phyloP scores from a whole-genome alignment of 2,888 invertebrate species.

The Drosophila buzzatii region DNA sequence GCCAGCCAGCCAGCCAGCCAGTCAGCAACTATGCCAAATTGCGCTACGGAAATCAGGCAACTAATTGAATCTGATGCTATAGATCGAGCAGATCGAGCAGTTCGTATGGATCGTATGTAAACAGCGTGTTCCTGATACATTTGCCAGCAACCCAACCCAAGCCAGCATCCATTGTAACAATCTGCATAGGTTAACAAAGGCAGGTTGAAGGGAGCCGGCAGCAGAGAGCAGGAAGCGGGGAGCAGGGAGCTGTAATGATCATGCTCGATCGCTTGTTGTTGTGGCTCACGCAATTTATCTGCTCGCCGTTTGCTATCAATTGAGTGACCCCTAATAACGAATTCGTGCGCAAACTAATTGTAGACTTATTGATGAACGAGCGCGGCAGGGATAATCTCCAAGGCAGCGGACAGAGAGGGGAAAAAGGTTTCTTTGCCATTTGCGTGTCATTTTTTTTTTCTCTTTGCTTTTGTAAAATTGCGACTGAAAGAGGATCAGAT shows the following conservation, averaged over 20 bases:
- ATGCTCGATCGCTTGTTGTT: constrained; percentile 49
- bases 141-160: too few relatives aligned
- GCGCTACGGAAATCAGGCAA: constrained; percentile 9
- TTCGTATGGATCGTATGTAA: constrained; percentile 3
- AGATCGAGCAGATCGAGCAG: not conserved
- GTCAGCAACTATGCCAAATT: constrained; percentile 43
- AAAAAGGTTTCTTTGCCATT: constrained; percentile 49
- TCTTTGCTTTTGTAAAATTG: constrained; percentile 60
- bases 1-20: too few relatives aligned
- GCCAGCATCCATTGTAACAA: constrained; percentile 12
- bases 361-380: constrained; percentile 66
- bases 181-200: constrained; percentile 47
- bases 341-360: constrained; percentile 78
- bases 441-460: constrained; percentile 67
- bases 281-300: constrained; percentile 69
- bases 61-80: not conserved
- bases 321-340: constrained; percentile 77
- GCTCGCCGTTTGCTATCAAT: constrained; percentile 62
- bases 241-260: constrained; percentile 46
- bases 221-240: not conserved
- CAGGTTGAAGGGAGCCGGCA: constrained; percentile 2
- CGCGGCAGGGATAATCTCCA: constrained; percentile 49
- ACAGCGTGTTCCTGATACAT: constrained; percentile 7
- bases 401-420: not conserved
- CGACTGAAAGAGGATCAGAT: constrained; percentile 47